Evolutionary conservation across 2,113 vertebrate genomes (phyloP), one percentile per base, ranked within the genome.

Genomic region (human (Homo sapiens)): DNA sequence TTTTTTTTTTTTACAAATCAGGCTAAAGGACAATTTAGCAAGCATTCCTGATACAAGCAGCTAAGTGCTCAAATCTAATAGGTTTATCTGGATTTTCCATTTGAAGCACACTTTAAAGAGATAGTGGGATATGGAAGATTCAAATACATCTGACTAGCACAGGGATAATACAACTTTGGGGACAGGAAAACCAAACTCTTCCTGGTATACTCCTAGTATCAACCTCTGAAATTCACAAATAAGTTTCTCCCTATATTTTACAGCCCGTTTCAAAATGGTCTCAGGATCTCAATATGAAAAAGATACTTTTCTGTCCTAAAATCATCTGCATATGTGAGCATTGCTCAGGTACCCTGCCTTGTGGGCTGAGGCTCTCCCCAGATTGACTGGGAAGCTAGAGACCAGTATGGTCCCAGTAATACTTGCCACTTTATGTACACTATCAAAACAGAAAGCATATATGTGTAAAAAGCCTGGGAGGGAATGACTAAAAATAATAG

Each of bases 161-260:
- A 43, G 18, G 23, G 50, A 7, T 72, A 55, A 93, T 6, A 66
- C n/a, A 75, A 66, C 61, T 40, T 75, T 85, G 64, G 72, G 25
- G 25, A 64, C 0, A 61, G 30, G 38, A 66, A 92, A 78, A 30
- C 17, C 52, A 61, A 88, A 64, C 52, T 59, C 20, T 87, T 94
- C 27, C 78, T 38, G 23, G 18, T 76, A 68, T 25, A 81, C 12
- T 64, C 32, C 52, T 83, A 64, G 14, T 61, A 57, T 20, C 23
- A 66, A 52, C 27, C 70, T 66, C 76, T 88, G 16, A 66, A 70
- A 27, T 76, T 96, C 22, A 84, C 17, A 76, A 52, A 14, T 64
- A 55, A 52, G 20, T 78, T 83, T 93, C 61, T 89, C 48, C 25
- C 45, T 78, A 16, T 57, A 83, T 84, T 96, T 96, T 59, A 96